phyloP scores from a whole-genome alignment of 2,888 invertebrate genomes.

The Tetanocera ferruginea region DNA sequence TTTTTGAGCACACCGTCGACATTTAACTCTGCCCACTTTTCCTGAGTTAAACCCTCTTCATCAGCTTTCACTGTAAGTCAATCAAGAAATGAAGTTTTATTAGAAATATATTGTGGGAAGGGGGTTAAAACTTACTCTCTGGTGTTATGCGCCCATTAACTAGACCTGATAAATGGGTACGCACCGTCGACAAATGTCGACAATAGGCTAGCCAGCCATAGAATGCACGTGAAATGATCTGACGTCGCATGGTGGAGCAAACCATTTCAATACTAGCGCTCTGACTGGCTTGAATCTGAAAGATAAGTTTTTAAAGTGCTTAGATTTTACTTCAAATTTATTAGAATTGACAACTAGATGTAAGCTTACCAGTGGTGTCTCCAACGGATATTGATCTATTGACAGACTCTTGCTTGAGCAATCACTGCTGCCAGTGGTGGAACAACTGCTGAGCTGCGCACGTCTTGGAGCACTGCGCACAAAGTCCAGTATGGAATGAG shows the following conservation, averaged over 20 bases:
- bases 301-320: too few relatives aligned
- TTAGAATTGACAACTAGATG: not conserved
- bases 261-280: conserved; percentile 80
- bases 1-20: conserved; percentile 75
- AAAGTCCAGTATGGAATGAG: conserved; percentile 78
- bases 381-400: conserved; percentile 69
- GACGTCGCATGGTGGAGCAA: conserved; percentile 94
- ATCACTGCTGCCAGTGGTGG: conserved; percentile 76
- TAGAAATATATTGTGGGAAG: not conserved
- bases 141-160: conserved; percentile 82
- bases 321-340: not conserved
- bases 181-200: conserved; percentile 90
- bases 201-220: conserved; percentile 97
- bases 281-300: conserved; percentile 67
- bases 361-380: conserved; percentile 55
- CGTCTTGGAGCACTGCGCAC: conserved; percentile 69
- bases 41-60: conserved; percentile 81
- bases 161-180: conserved; percentile 91
- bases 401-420: conserved; percentile 73
- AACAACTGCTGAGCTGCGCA: conserved; percentile 76
- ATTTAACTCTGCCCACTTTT: conserved; percentile 80
- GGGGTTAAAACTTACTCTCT: conserved; percentile 69
- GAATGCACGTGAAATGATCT: conserved; percentile 95
- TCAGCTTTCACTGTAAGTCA: conserved; percentile 73
- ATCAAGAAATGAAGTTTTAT: not conserved